Evolutionary conservation across 2,888 invertebrate species (phyloP).

Genomic region (Seira musarum): DNA sequence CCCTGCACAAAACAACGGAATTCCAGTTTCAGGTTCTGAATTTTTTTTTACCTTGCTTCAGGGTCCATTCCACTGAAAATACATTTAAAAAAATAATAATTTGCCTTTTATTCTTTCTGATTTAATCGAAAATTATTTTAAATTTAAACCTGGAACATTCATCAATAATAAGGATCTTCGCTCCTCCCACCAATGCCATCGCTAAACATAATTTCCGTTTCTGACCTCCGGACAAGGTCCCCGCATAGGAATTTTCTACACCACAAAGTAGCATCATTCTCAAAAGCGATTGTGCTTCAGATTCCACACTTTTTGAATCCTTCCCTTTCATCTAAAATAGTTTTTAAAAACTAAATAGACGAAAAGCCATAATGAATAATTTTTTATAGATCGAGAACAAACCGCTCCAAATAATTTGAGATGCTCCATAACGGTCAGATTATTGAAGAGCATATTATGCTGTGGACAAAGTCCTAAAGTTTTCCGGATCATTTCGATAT

Average conservation of each 20-base stretch:
- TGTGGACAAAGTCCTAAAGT: conserved; percentile 90
- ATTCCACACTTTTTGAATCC: conserved; percentile 74
- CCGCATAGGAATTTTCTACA: conserved; percentile 78
- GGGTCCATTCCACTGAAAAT: too few species aligned
- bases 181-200: conserved; percentile 87
- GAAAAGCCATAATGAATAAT: too few species aligned
- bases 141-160: too few species aligned
- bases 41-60: too few species aligned
- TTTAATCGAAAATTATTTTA: too few species aligned
- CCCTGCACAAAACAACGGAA: too few species aligned
- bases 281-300: conserved; percentile 77
- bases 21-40: too few species aligned
- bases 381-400: too few species aligned
- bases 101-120: too few species aligned
- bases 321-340: too few species aligned
- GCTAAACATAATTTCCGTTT: conserved; percentile 90
- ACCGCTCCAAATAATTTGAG: conserved; percentile 88
- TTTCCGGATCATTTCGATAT: conserved; percentile 80
- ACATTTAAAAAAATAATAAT: too few species aligned
- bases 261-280: conserved; percentile 78
- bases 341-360: conserved; percentile 8
- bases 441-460: too few species aligned
- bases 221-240: conserved; percentile 91
- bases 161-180: conserved; percentile 76
- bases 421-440: conserved; percentile 89